Conservation (phyloP, 2,888 invertebrate genomes). For the Paralinhomoeus sp. region DNA sequence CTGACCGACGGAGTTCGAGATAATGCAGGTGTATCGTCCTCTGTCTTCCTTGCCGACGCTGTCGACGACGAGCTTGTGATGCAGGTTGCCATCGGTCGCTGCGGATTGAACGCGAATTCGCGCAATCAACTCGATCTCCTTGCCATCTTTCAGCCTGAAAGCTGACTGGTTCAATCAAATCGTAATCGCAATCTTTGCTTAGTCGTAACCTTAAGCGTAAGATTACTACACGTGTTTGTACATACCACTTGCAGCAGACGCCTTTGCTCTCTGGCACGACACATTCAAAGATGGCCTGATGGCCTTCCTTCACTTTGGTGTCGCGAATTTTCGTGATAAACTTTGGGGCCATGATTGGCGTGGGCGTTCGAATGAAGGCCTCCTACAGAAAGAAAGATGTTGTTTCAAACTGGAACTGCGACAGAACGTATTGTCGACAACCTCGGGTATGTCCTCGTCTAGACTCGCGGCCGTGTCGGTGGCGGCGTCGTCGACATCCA, state of each 20-base stretch:
- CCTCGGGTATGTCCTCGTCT: neutral
- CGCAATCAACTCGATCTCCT: conserved; percentile 32
- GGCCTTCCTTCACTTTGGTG: conserved; percentile 17
- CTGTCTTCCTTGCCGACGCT: conserved; percentile 46
- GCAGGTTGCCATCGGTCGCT: conserved; percentile 8
- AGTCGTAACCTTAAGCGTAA: no score
- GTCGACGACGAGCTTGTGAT: conserved; percentile 39
- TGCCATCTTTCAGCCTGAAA: conserved; percentile 44
- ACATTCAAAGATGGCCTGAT: conserved; percentile 24
- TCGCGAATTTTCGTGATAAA: conserved; percentile 24
- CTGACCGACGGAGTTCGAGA: conserved; percentile 29
- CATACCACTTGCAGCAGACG: conserved; percentile 2
- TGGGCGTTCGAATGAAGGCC: conserved; percentile 13
- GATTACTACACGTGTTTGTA: no score
- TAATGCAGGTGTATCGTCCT: conserved; percentile 52
- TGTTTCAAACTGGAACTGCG: no score
- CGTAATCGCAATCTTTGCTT: no score
- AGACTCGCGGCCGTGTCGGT: conserved; percentile 2
- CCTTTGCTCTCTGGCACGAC: conserved; percentile 25
- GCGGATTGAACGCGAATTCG: conserved; percentile 20
- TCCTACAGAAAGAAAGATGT: no score
- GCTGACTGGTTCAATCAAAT: no score
- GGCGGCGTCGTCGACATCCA: conserved; percentile 9
- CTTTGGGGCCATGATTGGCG: conserved; percentile 24
- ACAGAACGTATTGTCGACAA: no score